Evolutionary conservation across 2,113 vertebrate genomes (phyloP).

Genomic region (Gobiocypris rarus): DNA sequence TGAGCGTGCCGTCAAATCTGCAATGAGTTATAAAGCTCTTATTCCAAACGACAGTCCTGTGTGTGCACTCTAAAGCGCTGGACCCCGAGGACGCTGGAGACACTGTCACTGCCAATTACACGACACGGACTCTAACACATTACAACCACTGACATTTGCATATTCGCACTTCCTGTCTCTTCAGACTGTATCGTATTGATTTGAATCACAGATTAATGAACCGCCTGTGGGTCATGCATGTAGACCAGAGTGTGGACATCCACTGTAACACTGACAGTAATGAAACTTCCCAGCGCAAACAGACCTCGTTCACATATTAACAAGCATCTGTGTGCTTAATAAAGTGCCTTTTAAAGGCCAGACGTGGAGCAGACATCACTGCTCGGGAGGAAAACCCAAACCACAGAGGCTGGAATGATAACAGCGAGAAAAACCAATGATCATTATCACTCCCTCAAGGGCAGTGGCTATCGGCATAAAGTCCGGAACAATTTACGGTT

Average conservation of each 20-base stretch:
- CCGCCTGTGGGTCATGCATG: not conserved
- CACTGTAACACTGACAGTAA: not conserved
- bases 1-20: not conserved
- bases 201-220: constrained; percentile 14
- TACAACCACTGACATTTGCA: not conserved
- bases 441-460: not conserved
- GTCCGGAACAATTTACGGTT: not conserved
- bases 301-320: not conserved
- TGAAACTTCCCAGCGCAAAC: not conserved
- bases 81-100: not conserved
- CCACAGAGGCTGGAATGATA: not conserved
- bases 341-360: constrained; percentile 33
- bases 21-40: not conserved
- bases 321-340: not conserved
- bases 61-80: not conserved
- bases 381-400: not conserved
- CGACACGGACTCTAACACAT: not conserved
- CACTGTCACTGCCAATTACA: constrained; percentile 24
- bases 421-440: not conserved
- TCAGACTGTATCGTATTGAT: not conserved
- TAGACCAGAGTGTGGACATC: not conserved
- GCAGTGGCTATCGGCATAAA: not conserved
- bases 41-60: not conserved
- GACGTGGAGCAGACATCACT: not conserved
- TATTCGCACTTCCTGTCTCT: not conserved